phyloP scores from a whole-genome alignment of 35 echinoderm and acorn worm species.

The Ophioderma brevispina region DNA sequence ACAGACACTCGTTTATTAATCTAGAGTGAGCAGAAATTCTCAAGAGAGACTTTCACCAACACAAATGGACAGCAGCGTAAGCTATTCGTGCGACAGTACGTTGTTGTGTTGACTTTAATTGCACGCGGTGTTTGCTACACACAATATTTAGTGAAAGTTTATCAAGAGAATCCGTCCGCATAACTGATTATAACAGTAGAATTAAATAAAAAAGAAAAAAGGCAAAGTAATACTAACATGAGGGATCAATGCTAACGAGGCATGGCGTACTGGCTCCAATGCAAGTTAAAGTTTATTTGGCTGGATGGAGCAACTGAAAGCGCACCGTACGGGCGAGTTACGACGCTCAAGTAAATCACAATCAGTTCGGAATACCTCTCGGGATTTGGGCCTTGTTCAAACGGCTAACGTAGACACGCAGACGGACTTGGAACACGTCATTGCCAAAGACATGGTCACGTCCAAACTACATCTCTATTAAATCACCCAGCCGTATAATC shows the following conservation, averaged over 20 bases:
- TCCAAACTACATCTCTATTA: background rate
- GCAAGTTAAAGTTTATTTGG: background rate
- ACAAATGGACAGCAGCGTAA: background rate
- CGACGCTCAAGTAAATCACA: background rate
- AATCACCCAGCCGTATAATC: background rate
- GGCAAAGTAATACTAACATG: background rate
- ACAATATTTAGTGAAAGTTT: background rate
- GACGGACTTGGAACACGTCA: background rate
- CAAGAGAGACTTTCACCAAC: background rate
- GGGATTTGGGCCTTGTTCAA: background rate
- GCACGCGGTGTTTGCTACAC: background rate
- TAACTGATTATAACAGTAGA: background rate
- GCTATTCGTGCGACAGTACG: background rate
- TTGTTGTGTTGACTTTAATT: background rate
- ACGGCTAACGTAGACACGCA: background rate
- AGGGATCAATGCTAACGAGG: background rate
- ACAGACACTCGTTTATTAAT: background rate
- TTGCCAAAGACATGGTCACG: background rate
- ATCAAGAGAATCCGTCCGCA: background rate
- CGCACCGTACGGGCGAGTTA: background rate
- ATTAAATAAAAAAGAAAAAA: background rate
- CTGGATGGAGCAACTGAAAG: background rate
- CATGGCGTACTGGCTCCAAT: background rate
- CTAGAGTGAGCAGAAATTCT: background rate
- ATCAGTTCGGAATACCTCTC: background rate